Base-by-base conservation (phyloP, 2,113 vertebrate genomes). In the Festucalex cinctus region DNA sequence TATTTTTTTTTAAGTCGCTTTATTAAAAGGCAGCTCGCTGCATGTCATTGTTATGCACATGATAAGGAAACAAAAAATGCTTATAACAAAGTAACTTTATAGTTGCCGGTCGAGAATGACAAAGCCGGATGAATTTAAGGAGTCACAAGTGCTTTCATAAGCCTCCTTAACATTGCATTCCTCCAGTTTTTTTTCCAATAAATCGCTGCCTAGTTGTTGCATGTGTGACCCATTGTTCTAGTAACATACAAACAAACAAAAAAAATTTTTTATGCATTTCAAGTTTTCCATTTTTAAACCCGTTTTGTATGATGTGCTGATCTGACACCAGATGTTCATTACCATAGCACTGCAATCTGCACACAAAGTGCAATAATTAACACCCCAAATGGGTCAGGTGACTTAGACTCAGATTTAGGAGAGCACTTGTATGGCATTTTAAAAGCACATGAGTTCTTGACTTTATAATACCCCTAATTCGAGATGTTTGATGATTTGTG, bases 91-190 rank as follows among this genome's bases (percentile, higher is more conserved):
- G 75, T 85, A 22, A 82, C 78, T 85, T 77, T 77, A 63, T 73
- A 78, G 65, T 82, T 62, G 48, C 59, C 14, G 53, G 32, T 68
- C 35, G 39, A 17, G 63, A 54, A 65, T 69, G 80, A 77, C 84
- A 86, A 91, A 91, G 78, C 88, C 78, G 87, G 88, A 90, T 89
- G 70, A 91, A 90, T 81, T 87, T 88, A 88, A 71, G 68, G 81
- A 90, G 88, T 91, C 90, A 90, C 90, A 88, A 89, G 91, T 58
- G 68, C 63, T 66, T 68, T 66, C 68, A 12, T 90, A 90, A 91
- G 90, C 91, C 91, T 84, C 66, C 83, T 87, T 87, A 88, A 77
- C 28, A 57, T 70, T 77, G 71, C 86, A 90, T 92, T 91, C 86
- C 88, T 85, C 60, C 69, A 64, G 68, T 84, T 79, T 83, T 70